A percentile compares a stretch with the other conserved stretches of the same genome.
Conservation (phyloP, 2,888 invertebrate genomes). For the Dugesia japonica region DNA sequence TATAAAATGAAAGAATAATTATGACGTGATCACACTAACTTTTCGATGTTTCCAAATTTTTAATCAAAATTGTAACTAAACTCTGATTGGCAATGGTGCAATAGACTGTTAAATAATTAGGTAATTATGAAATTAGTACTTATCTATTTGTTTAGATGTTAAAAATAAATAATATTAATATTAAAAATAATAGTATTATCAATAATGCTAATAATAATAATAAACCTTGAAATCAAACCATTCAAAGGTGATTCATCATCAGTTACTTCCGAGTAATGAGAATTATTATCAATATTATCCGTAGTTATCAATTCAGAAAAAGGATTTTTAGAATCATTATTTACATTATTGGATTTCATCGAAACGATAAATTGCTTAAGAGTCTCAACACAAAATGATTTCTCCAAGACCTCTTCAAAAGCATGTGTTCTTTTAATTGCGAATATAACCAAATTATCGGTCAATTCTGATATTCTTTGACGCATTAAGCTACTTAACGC, state of each 20-base stretch:
- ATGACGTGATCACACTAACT: too few relatives aligned
- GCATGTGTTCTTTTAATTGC: slow-evolving; percentile 83
- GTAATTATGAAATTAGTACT: too few relatives aligned
- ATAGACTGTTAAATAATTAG: too few relatives aligned
- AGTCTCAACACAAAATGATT: slow-evolving; percentile 26
- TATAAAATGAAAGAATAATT: too few relatives aligned
- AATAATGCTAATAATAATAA: too few relatives aligned
- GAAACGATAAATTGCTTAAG: neutral
- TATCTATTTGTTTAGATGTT: too few relatives aligned
- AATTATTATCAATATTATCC: neutral
- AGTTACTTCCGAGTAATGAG: slow-evolving; percentile 34
- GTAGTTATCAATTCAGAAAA: neutral
- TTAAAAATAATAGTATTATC: too few relatives aligned
- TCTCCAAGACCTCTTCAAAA: slow-evolving; percentile 57
- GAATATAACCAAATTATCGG: slow-evolving; percentile 76
- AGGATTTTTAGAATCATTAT: neutral
- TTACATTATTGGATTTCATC: neutral
- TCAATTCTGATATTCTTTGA: slow-evolving; percentile 58
- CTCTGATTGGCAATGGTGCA: too few relatives aligned
- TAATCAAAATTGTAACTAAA: too few relatives aligned
- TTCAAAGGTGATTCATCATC: slow-evolving; percentile 37
- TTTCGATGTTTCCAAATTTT: too few relatives aligned
- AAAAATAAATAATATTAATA: too few relatives aligned
- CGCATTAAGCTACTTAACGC: slow-evolving; percentile 69
- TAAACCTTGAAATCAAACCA: neutral